These are phyloP conservation scores for Melanchra persicariae DNA, from an alignment of 2,888 invertebrate species.

Conservation along the genomic window DNA sequence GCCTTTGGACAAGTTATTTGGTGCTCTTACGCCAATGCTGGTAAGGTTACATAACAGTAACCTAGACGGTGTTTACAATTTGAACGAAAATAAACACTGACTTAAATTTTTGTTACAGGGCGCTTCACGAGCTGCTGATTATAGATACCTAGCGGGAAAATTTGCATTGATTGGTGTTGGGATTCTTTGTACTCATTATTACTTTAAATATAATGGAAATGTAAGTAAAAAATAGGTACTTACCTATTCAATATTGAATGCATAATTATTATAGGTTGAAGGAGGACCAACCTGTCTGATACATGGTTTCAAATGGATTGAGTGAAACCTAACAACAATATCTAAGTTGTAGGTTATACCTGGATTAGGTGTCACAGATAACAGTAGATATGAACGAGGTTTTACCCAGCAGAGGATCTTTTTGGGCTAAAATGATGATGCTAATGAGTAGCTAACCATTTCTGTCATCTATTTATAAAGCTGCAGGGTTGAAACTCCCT, in stretches of 20 bases:
- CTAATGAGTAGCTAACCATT: background rate
- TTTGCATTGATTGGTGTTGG: conserved; percentile 86
- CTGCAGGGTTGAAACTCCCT: background rate
- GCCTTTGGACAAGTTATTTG: conserved; percentile 93
- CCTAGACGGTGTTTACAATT: conserved; percentile 44
- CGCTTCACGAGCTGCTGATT: conserved; percentile 86
- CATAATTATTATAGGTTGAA: background rate
- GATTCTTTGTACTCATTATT: conserved; percentile 92
- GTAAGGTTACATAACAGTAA: conserved; percentile 90
- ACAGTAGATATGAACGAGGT: background rate
- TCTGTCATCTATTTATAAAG: background rate
- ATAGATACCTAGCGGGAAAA: conserved; percentile 93
- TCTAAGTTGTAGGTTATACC: background rate
- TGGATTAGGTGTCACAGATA: no score
- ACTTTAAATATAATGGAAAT: conserved; percentile 95
- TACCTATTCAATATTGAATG: background rate
- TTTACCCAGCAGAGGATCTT: background rate
- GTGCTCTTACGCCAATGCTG: conserved; percentile 90
- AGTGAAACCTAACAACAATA: background rate
- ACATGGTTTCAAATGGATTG: background rate
- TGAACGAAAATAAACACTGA: background rate
- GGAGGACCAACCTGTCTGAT: background rate
- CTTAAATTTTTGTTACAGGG: conserved; percentile 89
- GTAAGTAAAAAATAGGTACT: conserved; percentile 88
- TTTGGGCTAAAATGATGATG: background rate